Base-by-base conservation (phyloP, 2,113 vertebrate genomes). In the Spilogale gracilis region DNA sequence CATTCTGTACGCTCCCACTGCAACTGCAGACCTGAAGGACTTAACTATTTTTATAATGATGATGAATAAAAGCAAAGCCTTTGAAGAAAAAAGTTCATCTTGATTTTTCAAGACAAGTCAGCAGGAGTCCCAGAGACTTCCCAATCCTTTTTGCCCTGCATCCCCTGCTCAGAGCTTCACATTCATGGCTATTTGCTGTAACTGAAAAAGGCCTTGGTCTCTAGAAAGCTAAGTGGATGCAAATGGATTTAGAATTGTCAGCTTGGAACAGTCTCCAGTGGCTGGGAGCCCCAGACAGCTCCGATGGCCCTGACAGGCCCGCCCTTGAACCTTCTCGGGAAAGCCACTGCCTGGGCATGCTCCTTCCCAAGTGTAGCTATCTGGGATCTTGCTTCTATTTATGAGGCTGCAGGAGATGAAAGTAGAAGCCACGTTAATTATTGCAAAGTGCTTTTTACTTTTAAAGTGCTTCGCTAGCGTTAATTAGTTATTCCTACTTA, bases 371-470 rank as follows among this genome's bases (percentile, higher is more conserved):
- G n/a, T 50, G 58, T 9, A 89, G 56, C 54, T 80, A n/a, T 81
- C 32, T 69, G 92, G 80, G 83, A 45, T 56, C 74, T 45, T 16
- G 0, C 32, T 89, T 93, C 85, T 69, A 18, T 50, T 91, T 38
- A 50, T 60, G 89, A 97, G 78, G 73, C 92, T 92, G 83, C 52
- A 54, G 87, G 73, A 96, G 95, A 93, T 88, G 82, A 93, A 96
- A 86, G 94, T 85, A 95, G 94, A 96, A 89, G 45, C 90, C 81
- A 71, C 3, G n/a, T 92, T 95, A 56, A 93, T 97, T 79, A 96
- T 56, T 89, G 88, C 93, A 92, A 96, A 97, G 97, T 96, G 97
- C 88, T 94, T 94, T 97, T 96, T 96, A 91, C 90, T 96, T 93
- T 91, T 74, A 92, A 96, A 96, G 94, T 79, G 94, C 95, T 78